Evolutionary conservation across 1,140 invertebrate species (phyloP).

Genomic region (Drosophila mauritiana): DNA sequence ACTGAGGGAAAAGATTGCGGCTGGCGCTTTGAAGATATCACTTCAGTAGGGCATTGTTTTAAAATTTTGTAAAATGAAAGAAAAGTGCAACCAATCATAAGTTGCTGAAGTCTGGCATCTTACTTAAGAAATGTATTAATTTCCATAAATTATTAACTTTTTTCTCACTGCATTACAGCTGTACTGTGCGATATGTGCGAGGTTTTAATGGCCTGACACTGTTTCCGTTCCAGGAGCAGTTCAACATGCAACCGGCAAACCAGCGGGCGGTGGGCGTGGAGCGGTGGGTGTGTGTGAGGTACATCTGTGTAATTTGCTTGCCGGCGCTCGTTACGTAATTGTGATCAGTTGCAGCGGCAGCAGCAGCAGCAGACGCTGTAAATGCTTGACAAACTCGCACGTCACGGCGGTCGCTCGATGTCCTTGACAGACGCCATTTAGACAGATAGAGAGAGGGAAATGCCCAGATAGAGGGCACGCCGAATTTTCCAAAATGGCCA

Average conservation of each 20-base stretch:
- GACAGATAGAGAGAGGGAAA: slow-evolving; percentile 20
- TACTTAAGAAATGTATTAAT: no score
- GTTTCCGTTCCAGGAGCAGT: slow-evolving; percentile 71
- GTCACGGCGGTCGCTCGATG: slow-evolving; percentile 58
- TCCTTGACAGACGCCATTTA: slow-evolving; percentile 80
- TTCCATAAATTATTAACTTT: background rate
- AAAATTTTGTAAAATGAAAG: no score
- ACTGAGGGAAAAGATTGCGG: background rate
- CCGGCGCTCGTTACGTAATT: slow-evolving; percentile 56
- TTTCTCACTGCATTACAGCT: background rate
- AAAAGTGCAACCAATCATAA: no score
- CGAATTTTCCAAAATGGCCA: slow-evolving; percentile 68
- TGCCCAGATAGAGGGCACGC: slow-evolving; percentile 4
- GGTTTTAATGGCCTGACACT: slow-evolving; percentile 78
- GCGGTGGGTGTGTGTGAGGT: slow-evolving; percentile 13
- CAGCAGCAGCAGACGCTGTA: slow-evolving; percentile 33
- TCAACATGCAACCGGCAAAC: slow-evolving; percentile 67
- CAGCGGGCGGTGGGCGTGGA: slow-evolving; percentile 11
- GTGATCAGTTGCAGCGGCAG: slow-evolving; percentile 64
- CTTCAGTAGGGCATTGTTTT: no score
- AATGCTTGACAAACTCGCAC: slow-evolving; percentile 72
- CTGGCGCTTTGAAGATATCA: no score
- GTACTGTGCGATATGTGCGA: slow-evolving; percentile 12
- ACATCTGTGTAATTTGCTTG: slow-evolving; percentile 78
- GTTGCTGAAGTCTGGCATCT: no score